Conservation (phyloP, 2,888 invertebrate genomes). For the Macrosoma leucophasiata region DNA sequence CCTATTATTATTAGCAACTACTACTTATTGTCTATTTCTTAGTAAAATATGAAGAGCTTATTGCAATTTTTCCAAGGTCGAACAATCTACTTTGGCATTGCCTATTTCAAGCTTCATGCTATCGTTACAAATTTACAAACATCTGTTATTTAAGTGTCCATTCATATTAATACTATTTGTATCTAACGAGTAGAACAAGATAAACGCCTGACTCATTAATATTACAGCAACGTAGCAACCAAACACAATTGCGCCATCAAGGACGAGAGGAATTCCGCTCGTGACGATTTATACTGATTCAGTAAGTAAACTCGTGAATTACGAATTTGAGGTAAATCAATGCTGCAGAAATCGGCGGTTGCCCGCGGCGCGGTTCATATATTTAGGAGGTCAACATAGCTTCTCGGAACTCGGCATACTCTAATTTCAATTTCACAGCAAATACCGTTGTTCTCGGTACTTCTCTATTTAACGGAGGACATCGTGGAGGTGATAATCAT, state of each 20-base stretch:
- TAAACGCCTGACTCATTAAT: slow-evolving; percentile 2
- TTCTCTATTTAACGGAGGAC: slow-evolving; percentile 40
- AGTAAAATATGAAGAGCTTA: too few relatives aligned
- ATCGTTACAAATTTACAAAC: too few relatives aligned
- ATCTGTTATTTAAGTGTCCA: too few relatives aligned
- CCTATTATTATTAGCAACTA: too few relatives aligned
- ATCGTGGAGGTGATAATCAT: slow-evolving; percentile 35
- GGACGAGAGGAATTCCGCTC: slow-evolving; percentile 7
- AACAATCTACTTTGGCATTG: too few relatives aligned
- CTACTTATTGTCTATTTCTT: too few relatives aligned
- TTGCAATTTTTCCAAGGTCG: too few relatives aligned
- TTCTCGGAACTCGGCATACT: slow-evolving; percentile 45
- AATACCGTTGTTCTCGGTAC: slow-evolving; percentile 52
- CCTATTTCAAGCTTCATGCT: too few relatives aligned
- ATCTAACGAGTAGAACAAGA: too few relatives aligned
- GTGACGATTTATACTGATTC: slow-evolving; percentile 3
- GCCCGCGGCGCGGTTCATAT: slow-evolving; percentile 5
- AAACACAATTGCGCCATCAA: background rate
- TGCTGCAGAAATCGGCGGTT: too few relatives aligned
- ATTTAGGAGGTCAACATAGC: slow-evolving; percentile 36
- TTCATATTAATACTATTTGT: too few relatives aligned
- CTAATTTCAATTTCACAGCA: slow-evolving; percentile 48
- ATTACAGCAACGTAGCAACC: background rate
- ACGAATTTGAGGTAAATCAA: too few relatives aligned
- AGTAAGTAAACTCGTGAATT: slow-evolving; percentile 5